A percentile compares a stretch with the other conserved stretches of the same genome.
Evolutionary conservation across 2,888 invertebrate species (phyloP).

Genomic region (Temnothorax unifasciatus): DNA sequence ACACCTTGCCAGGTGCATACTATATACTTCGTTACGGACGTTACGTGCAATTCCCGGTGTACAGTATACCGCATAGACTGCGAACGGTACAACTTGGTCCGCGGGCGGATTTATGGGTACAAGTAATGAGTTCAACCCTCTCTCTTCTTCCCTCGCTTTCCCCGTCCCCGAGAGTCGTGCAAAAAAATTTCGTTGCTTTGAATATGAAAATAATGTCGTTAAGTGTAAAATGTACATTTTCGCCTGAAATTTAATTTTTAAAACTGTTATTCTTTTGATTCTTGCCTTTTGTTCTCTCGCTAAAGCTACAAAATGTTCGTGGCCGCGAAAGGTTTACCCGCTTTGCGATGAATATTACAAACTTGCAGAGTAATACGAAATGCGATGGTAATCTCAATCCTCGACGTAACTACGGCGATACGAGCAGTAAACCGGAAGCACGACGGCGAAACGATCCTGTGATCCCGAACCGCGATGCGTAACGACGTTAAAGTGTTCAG

Average conservation of each 20-base stretch:
- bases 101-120: slow-evolving; percentile 47
- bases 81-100: slow-evolving; percentile 47
- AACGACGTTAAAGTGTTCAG: slow-evolving; percentile 47
- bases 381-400: neutral
- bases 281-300: neutral
- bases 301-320: neutral
- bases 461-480: slow-evolving; percentile 42
- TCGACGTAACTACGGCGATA: slow-evolving; percentile 15
- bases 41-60: slow-evolving; percentile 42
- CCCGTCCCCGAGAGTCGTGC: neutral
- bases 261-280: neutral
- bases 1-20: slow-evolving; percentile 12
- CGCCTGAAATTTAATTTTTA: neutral
- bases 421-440: slow-evolving; percentile 26
- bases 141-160: neutral
- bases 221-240: neutral
- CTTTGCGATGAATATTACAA: neutral
- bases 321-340: neutral
- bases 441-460: slow-evolving; percentile 42
- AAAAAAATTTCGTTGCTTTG: slow-evolving; percentile 43
- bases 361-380: neutral
- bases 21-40: slow-evolving; percentile 20
- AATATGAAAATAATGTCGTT: slow-evolving; percentile 22
- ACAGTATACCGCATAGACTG: slow-evolving; percentile 26
- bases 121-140: slow-evolving; percentile 44